These are phyloP conservation scores for Triplophysa siluroides DNA, from an alignment of 2,113 vertebrate species.

Conservation along the genomic window DNA sequence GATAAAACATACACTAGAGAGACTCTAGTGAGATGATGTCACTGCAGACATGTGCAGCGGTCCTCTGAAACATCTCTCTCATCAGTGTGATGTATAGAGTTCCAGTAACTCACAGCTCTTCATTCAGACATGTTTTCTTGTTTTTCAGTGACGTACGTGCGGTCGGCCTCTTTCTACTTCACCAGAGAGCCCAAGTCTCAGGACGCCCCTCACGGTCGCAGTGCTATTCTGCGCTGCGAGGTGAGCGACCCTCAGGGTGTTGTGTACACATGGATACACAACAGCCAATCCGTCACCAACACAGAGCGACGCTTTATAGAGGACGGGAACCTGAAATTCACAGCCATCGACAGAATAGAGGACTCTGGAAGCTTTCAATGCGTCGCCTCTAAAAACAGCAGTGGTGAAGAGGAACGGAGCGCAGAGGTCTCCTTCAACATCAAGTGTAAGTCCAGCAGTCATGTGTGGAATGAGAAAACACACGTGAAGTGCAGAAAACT, in stretches of 20 bases:
- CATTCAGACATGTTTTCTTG: background rate
- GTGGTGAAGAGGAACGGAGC: conserved; percentile 72
- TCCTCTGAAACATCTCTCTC: too few species aligned
- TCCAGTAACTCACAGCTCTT: background rate
- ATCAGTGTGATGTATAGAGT: too few species aligned
- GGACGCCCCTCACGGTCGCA: conserved; percentile 83
- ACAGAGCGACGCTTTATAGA: conserved; percentile 81
- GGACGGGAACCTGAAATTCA: conserved; percentile 82
- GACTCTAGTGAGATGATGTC: too few species aligned
- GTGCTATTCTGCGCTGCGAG: conserved; percentile 85
- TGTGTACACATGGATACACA: conserved; percentile 77
- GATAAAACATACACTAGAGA: too few species aligned
- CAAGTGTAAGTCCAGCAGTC: conserved; percentile 79
- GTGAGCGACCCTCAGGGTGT: conserved; percentile 63
- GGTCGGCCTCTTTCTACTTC: conserved; percentile 70
- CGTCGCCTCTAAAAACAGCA: conserved; percentile 69
- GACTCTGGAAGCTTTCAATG: conserved; percentile 84
- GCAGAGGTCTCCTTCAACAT: conserved; percentile 83
- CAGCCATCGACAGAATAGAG: conserved; percentile 74
- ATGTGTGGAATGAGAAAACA: conserved; percentile 30
- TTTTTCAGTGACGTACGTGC: conserved; percentile 58
- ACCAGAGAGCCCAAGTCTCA: conserved; percentile 87
- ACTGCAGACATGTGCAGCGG: too few species aligned
- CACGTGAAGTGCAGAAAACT: conserved; percentile 31
- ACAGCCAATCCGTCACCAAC: conserved; percentile 70